Conservation (phyloP, 2,797 vertebrate genomes). For the Girardinus metallicus region DNA sequence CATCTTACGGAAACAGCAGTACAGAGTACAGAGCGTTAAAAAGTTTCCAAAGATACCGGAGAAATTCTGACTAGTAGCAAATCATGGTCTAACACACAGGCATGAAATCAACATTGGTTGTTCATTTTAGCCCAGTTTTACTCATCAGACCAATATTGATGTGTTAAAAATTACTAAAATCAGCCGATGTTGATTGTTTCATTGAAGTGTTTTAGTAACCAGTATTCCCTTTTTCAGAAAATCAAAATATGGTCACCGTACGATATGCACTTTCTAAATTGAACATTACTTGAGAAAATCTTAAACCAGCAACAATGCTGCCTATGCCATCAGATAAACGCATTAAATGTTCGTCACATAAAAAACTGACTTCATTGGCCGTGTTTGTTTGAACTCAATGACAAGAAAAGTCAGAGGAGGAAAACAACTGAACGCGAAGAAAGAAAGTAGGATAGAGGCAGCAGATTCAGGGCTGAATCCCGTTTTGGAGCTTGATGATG, state of each 20-base stretch:
- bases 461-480: not conserved
- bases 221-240: too few relatives aligned
- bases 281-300: conserved; percentile 8
- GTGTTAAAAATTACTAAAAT: too few relatives aligned
- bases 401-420: conserved; percentile 56
- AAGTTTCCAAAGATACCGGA: not conserved
- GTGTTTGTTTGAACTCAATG: conserved; percentile 50
- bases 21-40: not conserved
- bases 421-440: conserved; percentile 36
- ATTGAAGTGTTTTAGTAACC: too few relatives aligned
- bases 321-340: conserved; percentile 54
- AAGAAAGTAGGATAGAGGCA: conserved; percentile 17
- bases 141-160: too few relatives aligned
- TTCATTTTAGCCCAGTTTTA: too few relatives aligned
- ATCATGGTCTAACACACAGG: not conserved
- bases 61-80: not conserved
- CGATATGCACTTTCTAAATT: not conserved
- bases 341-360: conserved; percentile 77
- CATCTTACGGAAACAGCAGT: not conserved
- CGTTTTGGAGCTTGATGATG: conserved; percentile 70
- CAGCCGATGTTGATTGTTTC: too few relatives aligned
- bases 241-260: too few relatives aligned
- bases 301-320: conserved; percentile 52
- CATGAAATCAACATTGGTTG: too few relatives aligned
- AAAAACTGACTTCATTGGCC: conserved; percentile 65